Evolutionary conservation across 1,140 invertebrate species (phyloP), one percentile per base, ranked within the genome.

Genomic region (Danaus plexippus): DNA sequence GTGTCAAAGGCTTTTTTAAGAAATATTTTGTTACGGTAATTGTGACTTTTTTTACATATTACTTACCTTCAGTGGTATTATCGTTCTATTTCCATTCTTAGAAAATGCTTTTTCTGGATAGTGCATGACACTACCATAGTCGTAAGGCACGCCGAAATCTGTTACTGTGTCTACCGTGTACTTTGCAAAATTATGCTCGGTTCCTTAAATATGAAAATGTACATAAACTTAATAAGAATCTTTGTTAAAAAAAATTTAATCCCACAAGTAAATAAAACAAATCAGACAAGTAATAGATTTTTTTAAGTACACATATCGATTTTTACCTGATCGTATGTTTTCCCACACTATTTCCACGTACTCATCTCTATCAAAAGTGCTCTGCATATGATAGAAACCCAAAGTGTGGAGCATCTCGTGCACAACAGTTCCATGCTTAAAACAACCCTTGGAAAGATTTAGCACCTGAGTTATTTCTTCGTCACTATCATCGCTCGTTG

Each of bases 351-450:
- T 91, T 10, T 74, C 73, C 0, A 95, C 90, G 73, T 87, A 94
- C 0, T 91, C 80, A 67, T 94, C 93, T 49, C 93, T 87, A 73
- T 95, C 90, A 9, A 89, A 83, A 7, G 92, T 85, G 66, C 91
- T 91, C 72, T 94, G 93, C 81, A 94, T 93, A 67, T 95, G 91
- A 67, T 89, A 90, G 69, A 93, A 93, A 0, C 92, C 92, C 10
- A 93, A 68, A 0, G 92, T 90, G 64, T 93, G 92, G 43, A 92
- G 76, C 59, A 93, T 87, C 73, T 94, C 92, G 59, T 94, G 92
- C 2, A 92, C 87, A 10, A 93, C 80, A 0, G 88, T 89, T 6
- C 88, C 89, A 43, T 89, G 74, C 3, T 73, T 80, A 61, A 90
- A 88, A 59, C 90, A 90, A 47, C 82, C 69, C 6, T 79, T 74